phyloP scores from a whole-genome alignment of 2,113 vertebrate species.

The Alexandromys fortis region DNA sequence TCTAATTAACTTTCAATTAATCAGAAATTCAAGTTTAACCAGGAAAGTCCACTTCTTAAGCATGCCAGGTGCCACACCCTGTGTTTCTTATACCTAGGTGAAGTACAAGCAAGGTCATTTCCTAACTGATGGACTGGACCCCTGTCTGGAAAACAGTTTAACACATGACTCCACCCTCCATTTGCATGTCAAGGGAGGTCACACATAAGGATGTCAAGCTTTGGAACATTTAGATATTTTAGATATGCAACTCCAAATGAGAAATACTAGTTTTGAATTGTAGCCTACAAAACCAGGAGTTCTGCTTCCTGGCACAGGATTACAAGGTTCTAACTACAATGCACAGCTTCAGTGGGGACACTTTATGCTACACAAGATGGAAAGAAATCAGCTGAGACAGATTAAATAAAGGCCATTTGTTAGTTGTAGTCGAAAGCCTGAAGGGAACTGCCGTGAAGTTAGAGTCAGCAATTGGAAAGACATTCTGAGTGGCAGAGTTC shows the following conservation, averaged over 20 bases:
- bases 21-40: slow-evolving; percentile 72
- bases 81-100: slow-evolving; percentile 6
- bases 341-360: background rate
- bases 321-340: background rate
- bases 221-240: slow-evolving; percentile 18
- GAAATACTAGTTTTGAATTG: background rate
- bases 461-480: background rate
- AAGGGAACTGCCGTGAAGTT: background rate
- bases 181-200: slow-evolving; percentile 44
- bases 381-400: background rate
- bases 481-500: background rate
- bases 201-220: slow-evolving; percentile 4
- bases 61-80: background rate
- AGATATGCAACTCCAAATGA: slow-evolving; percentile 34
- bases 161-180: slow-evolving; percentile 14
- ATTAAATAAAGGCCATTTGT: slow-evolving; percentile 15
- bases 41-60: slow-evolving; percentile 62
- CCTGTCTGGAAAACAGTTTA: slow-evolving; percentile 48
- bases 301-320: background rate
- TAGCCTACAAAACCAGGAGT: background rate
- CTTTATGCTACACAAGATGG: background rate
- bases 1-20: slow-evolving; percentile 81
- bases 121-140: slow-evolving; percentile 12
- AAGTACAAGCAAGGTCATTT: slow-evolving; percentile 35
- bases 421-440: background rate